phyloP scores from a whole-genome alignment of 2,888 invertebrate genomes.

The Stenoptilia bipunctidactyla region DNA sequence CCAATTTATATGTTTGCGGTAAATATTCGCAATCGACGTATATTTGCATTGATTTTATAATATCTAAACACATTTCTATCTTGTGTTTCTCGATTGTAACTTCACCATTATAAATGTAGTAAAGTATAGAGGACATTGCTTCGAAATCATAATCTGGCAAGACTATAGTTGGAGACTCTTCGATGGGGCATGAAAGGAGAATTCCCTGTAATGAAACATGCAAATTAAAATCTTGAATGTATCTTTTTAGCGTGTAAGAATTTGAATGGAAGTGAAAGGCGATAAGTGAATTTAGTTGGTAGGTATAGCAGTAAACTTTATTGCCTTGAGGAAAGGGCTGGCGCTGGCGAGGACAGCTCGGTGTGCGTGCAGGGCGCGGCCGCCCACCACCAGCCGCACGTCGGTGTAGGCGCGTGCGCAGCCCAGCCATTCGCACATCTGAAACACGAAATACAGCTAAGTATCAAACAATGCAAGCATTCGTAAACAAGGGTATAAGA shows the following conservation, averaged over 20 bases:
- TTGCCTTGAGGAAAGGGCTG: slow-evolving; percentile 76
- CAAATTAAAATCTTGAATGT: slow-evolving; percentile 9
- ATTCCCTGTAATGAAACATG: slow-evolving; percentile 32
- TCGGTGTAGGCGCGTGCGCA: slow-evolving; percentile 64
- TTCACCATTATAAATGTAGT: slow-evolving; percentile 78
- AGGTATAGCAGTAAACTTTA: too few species aligned
- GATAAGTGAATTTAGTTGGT: too few species aligned
- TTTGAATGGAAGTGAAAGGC: too few species aligned
- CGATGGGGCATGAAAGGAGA: slow-evolving; percentile 38
- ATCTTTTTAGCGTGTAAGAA: too few species aligned
- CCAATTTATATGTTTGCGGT: slow-evolving; percentile 17
- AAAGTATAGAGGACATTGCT: slow-evolving; percentile 74
- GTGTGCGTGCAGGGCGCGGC: slow-evolving; percentile 74
- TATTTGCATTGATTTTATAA: slow-evolving; percentile 59
- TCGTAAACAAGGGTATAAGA: too few species aligned
- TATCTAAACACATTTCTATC: slow-evolving; percentile 70
- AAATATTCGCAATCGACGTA: slow-evolving; percentile 41
- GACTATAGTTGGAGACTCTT: slow-evolving; percentile 72
- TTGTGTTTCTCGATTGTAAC: slow-evolving; percentile 70
- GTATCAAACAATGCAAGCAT: too few species aligned
- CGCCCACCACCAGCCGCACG: slow-evolving; percentile 74
- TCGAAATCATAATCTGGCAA: slow-evolving; percentile 75
- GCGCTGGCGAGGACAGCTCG: slow-evolving; percentile 77
- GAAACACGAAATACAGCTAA: too few species aligned
- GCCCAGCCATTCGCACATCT: slow-evolving; percentile 58